Evolutionary conservation across 1,140 invertebrate genomes (phyloP), one percentile per base, ranked within the genome.

Genomic region (Panonychus citri): DNA sequence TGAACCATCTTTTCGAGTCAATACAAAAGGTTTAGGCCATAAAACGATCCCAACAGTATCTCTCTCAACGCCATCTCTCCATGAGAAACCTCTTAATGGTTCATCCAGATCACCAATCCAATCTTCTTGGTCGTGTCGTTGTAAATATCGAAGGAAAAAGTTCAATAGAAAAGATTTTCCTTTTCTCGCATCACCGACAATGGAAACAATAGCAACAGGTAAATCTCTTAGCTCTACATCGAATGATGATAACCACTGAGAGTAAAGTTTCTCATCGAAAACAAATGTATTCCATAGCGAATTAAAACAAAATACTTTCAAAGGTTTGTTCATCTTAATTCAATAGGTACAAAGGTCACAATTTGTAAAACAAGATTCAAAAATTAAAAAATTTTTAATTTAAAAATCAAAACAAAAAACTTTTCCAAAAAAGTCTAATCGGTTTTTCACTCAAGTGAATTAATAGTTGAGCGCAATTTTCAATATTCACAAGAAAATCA

Each of bases 141-240:
- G 8, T 3, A 89, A 77, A 69, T 89, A 95, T 62, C 88, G 73
- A 2, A 95, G 75, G 67, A 94, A 90, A 71, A 94, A 94, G 70
- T 95, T 84, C 1, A 91, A 72, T 25, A 91, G 70, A 70, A 91
- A 91, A 25, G 84, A 87, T 73, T 91, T 91, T 61, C 95, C 95
- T 73, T 98, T 98, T 8, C 95, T 76, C 70, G 97, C 98, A 37
- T 91, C 91, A 57, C 93, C 95, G 27, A 77, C 77, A 27, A 98
- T 90, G 12, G 91, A 95, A 0, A 98, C 79, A 40, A 98, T 83
- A 30, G 89, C 86, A 3, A 91, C 81, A 58, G 78, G 69, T 34
- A 78, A 73, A 67, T 86, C 81, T 64, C 79, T 81, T n/a, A n/a
- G n/a, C n/a, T n/a, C n/a, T n/a, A n/a, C n/a, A n/a, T n/a, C n/a